Conservation (phyloP, 2,888 invertebrate genomes). For the Habrosyne pyritoides region DNA sequence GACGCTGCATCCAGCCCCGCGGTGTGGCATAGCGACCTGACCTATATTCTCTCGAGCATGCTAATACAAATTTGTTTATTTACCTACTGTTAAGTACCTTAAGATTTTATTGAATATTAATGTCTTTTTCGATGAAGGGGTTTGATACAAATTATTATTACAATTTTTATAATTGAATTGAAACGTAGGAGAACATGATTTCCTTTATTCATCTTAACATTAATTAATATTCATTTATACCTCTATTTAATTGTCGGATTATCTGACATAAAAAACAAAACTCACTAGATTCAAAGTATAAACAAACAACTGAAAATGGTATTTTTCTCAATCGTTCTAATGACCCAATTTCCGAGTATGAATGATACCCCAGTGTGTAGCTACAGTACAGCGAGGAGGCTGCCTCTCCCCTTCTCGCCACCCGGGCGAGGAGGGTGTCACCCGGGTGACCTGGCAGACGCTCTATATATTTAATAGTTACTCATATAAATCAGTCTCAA, state of each 20-base stretch:
- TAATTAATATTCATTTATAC: no score
- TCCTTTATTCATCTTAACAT: no score
- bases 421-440: slow-evolving; percentile 16
- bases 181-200: no score
- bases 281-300: background rate
- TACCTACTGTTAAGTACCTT: slow-evolving; percentile 18
- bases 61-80: slow-evolving; percentile 47
- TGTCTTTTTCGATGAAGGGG: background rate
- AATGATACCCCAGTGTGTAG: slow-evolving; percentile 44
- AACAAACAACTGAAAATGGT: background rate
- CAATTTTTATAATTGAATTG: no score
- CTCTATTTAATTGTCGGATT: no score
- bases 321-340: slow-evolving; percentile 37
- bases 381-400: slow-evolving; percentile 19
- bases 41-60: slow-evolving; percentile 61
- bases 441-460: slow-evolving; percentile 20
- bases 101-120: background rate
- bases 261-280: background rate
- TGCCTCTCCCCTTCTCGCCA: slow-evolving; percentile 19
- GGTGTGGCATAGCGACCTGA: slow-evolving; percentile 60
- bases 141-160: no score
- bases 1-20: slow-evolving; percentile 59
- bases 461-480: slow-evolving; percentile 12
- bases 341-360: slow-evolving; percentile 48
- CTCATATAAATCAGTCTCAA: background rate